Conservation (phyloP, 2,113 vertebrate species). For the Myotis davidii region DNA sequence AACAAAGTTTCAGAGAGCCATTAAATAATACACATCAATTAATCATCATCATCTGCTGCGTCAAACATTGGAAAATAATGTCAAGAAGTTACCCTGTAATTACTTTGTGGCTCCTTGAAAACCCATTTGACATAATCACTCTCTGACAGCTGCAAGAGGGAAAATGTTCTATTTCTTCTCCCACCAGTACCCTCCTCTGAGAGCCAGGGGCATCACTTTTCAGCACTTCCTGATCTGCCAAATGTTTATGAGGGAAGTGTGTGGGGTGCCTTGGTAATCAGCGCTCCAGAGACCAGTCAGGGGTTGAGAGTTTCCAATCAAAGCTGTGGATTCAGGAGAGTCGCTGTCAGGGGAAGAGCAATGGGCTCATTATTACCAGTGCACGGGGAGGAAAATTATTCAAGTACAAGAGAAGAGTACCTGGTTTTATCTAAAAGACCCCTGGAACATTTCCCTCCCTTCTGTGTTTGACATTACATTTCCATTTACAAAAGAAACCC, state of each 20-base stretch:
- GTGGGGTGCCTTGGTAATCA: conserved; percentile 79
- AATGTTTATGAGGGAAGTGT: conserved; percentile 75
- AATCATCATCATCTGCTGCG: conserved; percentile 78
- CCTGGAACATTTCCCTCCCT: conserved; percentile 43
- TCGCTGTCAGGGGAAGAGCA: conserved; percentile 72
- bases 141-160: conserved; percentile 75
- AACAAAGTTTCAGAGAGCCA: conserved; percentile 75
- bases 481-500: conserved; percentile 50
- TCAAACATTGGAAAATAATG: conserved; percentile 78
- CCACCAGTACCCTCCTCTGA: conserved; percentile 72
- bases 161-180: conserved; percentile 75
- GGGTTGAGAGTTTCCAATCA: conserved; percentile 81
- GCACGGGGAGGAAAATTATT: conserved; percentile 66
- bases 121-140: conserved; percentile 80
- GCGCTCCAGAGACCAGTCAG: conserved; percentile 66
- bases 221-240: conserved; percentile 77
- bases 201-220: conserved; percentile 73
- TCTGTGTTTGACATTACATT: conserved; percentile 14
- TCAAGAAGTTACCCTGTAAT: conserved; percentile 81
- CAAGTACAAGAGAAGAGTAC: conserved; percentile 61
- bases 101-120: conserved; percentile 80
- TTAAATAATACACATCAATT: conserved; percentile 79
- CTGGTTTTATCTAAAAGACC: conserved; percentile 63
- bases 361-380: conserved; percentile 74
- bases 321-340: conserved; percentile 72